A percentile compares a stretch with the other conserved stretches of the same genome.
Conservation (phyloP, 2,888 invertebrate genomes). For the Philonicus albiceps region DNA sequence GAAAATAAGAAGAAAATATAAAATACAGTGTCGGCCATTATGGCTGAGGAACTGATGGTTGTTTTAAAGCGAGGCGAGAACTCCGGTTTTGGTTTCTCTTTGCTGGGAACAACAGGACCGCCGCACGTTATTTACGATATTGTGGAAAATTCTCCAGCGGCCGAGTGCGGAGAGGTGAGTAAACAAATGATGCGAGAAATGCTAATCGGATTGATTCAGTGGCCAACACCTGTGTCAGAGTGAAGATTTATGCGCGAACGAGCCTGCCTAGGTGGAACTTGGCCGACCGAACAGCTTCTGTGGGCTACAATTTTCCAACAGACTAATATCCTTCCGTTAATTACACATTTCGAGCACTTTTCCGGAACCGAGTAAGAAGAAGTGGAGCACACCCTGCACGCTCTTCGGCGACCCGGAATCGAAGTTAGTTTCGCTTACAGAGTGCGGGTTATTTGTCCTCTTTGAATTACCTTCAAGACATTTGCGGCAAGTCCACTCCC, state of each 20-base stretch:
- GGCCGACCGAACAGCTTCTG: not conserved
- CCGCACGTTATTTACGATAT: slow-evolving; percentile 94
- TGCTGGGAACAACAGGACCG: slow-evolving; percentile 88
- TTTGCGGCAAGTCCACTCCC: not conserved
- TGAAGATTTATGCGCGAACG: not conserved
- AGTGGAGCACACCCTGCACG: not conserved
- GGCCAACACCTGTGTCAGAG: slow-evolving; percentile 40
- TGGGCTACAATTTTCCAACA: not conserved
- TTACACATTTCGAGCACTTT: not conserved
- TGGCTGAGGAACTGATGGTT: slow-evolving; percentile 91
- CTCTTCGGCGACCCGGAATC: not conserved
- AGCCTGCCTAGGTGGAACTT: not conserved
- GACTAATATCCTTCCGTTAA: not conserved
- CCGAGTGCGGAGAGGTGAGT: slow-evolving; percentile 86
- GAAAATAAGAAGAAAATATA: slow-evolving; percentile 40
- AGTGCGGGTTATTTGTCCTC: not conserved
- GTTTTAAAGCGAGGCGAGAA: slow-evolving; percentile 86
- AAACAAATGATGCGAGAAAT: slow-evolving; percentile 28
- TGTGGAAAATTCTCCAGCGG: slow-evolving; percentile 91
- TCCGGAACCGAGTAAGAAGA: not conserved
- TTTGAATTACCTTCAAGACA: not conserved
- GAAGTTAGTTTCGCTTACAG: not conserved
- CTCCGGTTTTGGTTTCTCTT: slow-evolving; percentile 89
- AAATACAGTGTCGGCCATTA: slow-evolving; percentile 55
- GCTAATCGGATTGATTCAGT: slow-evolving; percentile 37